Conservation (phyloP, 2,797 vertebrate genomes). For the Sarcoramphus papa region DNA sequence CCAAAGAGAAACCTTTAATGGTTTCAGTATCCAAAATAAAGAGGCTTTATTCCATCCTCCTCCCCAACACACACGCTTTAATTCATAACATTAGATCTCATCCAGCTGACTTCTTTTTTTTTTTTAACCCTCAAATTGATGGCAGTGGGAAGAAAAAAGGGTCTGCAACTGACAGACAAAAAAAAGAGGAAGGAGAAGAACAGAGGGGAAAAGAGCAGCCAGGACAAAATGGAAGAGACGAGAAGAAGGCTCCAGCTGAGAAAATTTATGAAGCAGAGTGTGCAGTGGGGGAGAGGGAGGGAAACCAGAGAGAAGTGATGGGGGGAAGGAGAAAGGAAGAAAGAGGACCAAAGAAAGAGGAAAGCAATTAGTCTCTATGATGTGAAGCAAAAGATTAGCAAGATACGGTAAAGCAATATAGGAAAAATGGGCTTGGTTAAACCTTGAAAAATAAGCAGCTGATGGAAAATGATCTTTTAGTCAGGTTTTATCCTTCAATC, state of each 20-base stretch:
- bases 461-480: neutral
- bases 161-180: neutral
- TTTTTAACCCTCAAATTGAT: neutral
- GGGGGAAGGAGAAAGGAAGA: neutral
- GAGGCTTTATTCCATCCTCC: neutral
- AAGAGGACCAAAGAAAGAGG: neutral
- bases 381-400: neutral
- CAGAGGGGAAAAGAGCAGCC: neutral
- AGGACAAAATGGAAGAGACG: neutral
- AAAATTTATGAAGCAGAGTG: neutral
- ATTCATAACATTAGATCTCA: neutral
- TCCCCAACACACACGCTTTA: neutral
- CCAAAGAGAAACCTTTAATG: neutral
- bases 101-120: neutral
- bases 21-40: neutral
- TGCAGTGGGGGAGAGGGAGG: neutral
- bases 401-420: neutral
- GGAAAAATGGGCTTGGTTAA: neutral
- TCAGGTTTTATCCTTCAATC: neutral
- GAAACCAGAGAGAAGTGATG: neutral
- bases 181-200: neutral
- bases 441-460: neutral
- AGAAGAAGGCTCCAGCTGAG: neutral
- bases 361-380: neutral
- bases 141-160: neutral